Conservation (phyloP, 1,140 invertebrate genomes). For the Drosophila equinoxialis region DNA sequence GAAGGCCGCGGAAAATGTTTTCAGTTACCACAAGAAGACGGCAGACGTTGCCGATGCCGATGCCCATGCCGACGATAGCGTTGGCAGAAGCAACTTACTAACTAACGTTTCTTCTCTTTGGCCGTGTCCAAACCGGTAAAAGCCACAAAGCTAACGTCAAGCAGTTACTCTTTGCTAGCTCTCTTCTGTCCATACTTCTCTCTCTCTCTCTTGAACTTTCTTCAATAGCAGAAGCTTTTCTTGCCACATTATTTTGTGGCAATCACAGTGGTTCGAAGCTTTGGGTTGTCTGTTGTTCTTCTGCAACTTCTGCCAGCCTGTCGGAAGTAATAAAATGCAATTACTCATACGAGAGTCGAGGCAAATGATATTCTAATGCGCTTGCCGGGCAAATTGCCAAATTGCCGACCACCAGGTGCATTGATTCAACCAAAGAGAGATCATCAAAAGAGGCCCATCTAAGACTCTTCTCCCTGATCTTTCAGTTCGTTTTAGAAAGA, state of each 20-base stretch:
- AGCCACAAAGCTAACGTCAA: conserved; percentile 60
- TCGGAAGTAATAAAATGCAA: conserved; percentile 65
- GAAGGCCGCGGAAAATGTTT: conserved; percentile 78
- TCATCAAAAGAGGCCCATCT: background rate
- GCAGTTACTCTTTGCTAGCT: conserved; percentile 56
- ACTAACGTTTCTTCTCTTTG: conserved; percentile 51
- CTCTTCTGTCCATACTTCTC: conserved; percentile 35
- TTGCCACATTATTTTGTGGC: conserved; percentile 29
- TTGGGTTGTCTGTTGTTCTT: conserved; percentile 10
- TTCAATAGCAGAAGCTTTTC: conserved; percentile 52
- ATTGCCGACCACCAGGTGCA: conserved; percentile 62
- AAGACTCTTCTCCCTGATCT: conserved; percentile 2
- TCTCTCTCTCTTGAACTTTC: conserved; percentile 66
- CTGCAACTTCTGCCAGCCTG: conserved; percentile 19
- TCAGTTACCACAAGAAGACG: conserved; percentile 57
- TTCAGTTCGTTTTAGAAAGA: conserved; percentile 14
- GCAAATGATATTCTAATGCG: conserved; percentile 66
- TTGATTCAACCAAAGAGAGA: conserved; percentile 29
- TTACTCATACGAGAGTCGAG: conserved; percentile 37
- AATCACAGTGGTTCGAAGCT: conserved; percentile 19
- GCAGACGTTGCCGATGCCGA: conserved; percentile 22
- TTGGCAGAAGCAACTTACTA: conserved; percentile 45
- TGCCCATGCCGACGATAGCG: conserved; percentile 23
- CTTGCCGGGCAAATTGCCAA: conserved; percentile 47
- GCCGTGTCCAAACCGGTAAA: conserved; percentile 64